Percentiles rank a stretch among this genome's conserved stretches.
phyloP scores from a whole-genome alignment of 2,113 vertebrate species.

The Myrmophylax atrothorax region DNA sequence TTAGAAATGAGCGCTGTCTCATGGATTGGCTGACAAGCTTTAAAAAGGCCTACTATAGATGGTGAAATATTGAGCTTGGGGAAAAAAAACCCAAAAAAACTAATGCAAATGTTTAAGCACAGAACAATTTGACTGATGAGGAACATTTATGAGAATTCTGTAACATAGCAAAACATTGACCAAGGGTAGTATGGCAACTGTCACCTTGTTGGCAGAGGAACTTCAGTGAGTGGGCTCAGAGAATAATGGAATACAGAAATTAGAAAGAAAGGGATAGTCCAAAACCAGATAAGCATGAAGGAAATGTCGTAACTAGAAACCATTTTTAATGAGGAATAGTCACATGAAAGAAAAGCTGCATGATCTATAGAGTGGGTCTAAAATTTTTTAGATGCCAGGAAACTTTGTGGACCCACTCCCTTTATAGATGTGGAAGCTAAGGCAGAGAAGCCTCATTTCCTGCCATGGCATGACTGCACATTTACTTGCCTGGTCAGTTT shows the following conservation, averaged over 20 bases:
- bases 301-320: background rate
- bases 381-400: background rate
- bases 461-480: accelerated
- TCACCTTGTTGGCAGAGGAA: background rate
- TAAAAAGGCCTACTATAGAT: background rate
- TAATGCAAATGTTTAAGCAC: background rate
- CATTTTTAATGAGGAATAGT: background rate
- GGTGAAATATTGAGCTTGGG: background rate
- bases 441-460: background rate
- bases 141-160: background rate
- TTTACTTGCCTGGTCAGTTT: background rate
- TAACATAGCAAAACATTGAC: background rate
- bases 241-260: background rate
- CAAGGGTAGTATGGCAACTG: background rate
- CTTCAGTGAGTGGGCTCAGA: background rate
- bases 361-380: background rate
- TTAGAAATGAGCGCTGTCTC: background rate
- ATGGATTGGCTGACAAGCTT: background rate
- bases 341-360: background rate
- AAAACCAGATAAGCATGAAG: background rate
- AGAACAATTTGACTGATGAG: background rate
- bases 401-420: background rate
- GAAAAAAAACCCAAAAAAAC: background rate
- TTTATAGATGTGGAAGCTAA: background rate
- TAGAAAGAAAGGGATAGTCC: background rate